Base-by-base conservation (phyloP, 2,888 invertebrate genomes). In the Phlogophora meticulosa region DNA sequence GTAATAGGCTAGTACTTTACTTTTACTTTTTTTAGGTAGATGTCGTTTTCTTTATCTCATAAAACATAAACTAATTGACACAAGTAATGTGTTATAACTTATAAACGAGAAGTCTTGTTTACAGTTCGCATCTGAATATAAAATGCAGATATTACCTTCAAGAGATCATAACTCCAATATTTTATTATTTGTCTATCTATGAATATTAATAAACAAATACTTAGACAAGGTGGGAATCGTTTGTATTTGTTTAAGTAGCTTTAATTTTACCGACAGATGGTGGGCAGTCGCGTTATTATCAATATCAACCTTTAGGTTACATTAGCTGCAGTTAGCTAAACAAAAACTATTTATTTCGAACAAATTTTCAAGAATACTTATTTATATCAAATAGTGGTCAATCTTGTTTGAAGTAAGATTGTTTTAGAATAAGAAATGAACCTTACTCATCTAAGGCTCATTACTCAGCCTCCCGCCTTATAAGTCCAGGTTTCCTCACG, bases 181-280 rank as follows among this genome's bases (percentile, higher is more conserved):
- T 67, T 68, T 56, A 68, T 49, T 49, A 28, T 56, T 42, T 42
- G 7, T 22, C 55, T 28, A 49, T 42, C 13, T 40, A 66, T 66
- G 67, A 55, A 66, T 66, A 48, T 48, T 53, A 40, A 66, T 66
- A 66, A 45, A 46, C 36, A 45, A 64, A 65, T 63, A 62, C 28
- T 28, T 34, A 62, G 20, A 61, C n/a, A 61, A 32, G 62, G 38
- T 32, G 10, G 10, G 15, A 28, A 38, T 38, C 15, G 0, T n/a
- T 46, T 38, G 22, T 46, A 20, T 62, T 46, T 32, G 38, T 62
- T 46, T 62, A 46, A 46, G 28, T 36, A 7, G 22, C 10, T 62
- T 38, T 15, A 17, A 62, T 22, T 38, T 38, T n/a, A 4, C 45
- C 20, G 13, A 20, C 36, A 15, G 11, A 58, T 28, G 24, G 15